Conservation (phyloP, 2,797 vertebrate genomes). For the Eurystomus glaucurus region DNA sequence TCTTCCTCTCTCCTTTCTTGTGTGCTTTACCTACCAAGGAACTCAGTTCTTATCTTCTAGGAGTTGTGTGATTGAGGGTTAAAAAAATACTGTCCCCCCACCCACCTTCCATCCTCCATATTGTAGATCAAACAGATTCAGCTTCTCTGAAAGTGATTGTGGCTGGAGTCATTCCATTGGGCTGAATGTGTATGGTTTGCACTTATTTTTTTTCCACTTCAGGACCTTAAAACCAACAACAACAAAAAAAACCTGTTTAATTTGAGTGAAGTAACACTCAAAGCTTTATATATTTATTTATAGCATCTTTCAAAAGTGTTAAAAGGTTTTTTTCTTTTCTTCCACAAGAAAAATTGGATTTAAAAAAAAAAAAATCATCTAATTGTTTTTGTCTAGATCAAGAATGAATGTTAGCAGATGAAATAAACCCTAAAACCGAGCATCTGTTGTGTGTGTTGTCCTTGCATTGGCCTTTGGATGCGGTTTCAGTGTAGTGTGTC, state of each 20-base stretch:
- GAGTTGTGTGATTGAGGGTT: conserved; percentile 10
- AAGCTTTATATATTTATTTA: conserved; percentile 87
- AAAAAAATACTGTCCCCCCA: not conserved
- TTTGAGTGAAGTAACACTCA: conserved; percentile 78
- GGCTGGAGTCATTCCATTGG: conserved; percentile 32
- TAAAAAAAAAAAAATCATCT: conserved; percentile 47
- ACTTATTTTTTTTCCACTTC: not conserved
- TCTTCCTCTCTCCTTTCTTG: not conserved
- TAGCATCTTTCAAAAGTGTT: conserved; percentile 78
- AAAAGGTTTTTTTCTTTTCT: conserved; percentile 69
- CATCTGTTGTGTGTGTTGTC: conserved; percentile 16
- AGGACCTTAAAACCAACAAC: conserved; percentile 58
- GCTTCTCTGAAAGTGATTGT: not conserved
- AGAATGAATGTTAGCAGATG: conserved; percentile 82
- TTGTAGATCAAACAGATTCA: conserved; percentile 13
- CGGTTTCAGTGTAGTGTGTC: not conserved
- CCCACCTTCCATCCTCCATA: not conserved
- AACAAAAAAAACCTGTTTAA: conserved; percentile 64
- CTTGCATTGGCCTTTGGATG: not conserved
- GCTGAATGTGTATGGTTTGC: conserved; percentile 68
- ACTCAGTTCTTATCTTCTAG: not conserved
- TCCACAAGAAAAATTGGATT: conserved; percentile 66
- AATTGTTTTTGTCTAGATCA: conserved; percentile 80
- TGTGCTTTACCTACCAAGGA: conserved; percentile 12
- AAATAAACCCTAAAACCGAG: conserved; percentile 83